A percentile compares a stretch with the other conserved stretches of the same genome.
phyloP scores from a whole-genome alignment of 2,113 vertebrate genomes.

The Triplophysa dalaica region DNA sequence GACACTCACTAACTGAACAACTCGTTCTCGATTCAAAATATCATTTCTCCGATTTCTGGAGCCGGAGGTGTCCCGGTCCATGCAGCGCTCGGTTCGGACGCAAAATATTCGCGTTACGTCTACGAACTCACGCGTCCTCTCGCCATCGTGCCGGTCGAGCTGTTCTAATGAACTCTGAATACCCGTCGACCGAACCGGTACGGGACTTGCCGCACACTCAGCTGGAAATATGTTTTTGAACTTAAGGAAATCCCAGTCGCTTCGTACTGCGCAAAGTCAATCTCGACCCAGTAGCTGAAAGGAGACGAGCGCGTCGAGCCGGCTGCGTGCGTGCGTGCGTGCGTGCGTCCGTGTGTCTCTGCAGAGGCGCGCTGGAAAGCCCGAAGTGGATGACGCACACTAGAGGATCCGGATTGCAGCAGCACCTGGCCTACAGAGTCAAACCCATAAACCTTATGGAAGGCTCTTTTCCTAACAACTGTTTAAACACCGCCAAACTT shows the following conservation, averaged over 20 bases:
- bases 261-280: slow-evolving; percentile 14
- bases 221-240: neutral
- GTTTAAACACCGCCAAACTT: neutral
- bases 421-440: slow-evolving; percentile 8
- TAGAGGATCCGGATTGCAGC: neutral
- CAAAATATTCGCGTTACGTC: neutral
- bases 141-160: slow-evolving; percentile 19
- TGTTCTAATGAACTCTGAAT: neutral
- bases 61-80: neutral
- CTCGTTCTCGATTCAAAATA: neutral
- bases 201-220: neutral
- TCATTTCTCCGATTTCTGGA: neutral
- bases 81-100: neutral
- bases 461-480: neutral
- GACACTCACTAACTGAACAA: neutral
- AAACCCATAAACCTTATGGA: slow-evolving; percentile 7
- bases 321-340: slow-evolving; percentile 60
- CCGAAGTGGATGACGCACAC: slow-evolving; percentile 49
- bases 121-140: slow-evolving; percentile 12
- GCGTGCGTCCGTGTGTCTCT: slow-evolving; percentile 58
- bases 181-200: neutral
- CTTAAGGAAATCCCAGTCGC: slow-evolving; percentile 32
- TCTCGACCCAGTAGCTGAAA: slow-evolving; percentile 62
- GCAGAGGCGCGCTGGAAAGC: slow-evolving; percentile 65
- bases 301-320: slow-evolving; percentile 62